Conservation (phyloP, 2,113 vertebrate genomes). For the Plecotus auritus region DNA sequence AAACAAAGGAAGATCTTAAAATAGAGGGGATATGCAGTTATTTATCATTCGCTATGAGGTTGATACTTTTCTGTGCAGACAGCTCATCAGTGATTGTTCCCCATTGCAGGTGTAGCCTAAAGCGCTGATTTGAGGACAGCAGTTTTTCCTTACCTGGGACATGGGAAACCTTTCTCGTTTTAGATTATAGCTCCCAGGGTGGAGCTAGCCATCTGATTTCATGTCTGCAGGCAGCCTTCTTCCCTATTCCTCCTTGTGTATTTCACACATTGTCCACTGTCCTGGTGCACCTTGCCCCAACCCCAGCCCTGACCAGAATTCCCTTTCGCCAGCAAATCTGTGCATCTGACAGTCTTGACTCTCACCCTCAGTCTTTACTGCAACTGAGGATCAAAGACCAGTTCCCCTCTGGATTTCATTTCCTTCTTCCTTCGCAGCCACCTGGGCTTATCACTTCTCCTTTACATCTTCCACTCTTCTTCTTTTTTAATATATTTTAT, state of each 20-base stretch:
- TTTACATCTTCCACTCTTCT: not conserved
- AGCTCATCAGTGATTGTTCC: not conserved
- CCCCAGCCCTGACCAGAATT: not conserved
- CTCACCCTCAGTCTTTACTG: not conserved
- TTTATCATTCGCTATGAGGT: not conserved
- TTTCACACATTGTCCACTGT: not conserved
- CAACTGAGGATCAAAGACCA: not conserved
- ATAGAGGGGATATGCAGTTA: no score
- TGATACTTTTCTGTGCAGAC: not conserved
- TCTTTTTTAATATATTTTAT: no score
- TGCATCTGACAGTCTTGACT: accelerated
- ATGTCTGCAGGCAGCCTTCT: not conserved
- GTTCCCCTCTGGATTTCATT: not conserved
- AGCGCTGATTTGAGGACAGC: not conserved
- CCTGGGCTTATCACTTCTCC: no score
- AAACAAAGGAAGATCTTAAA: not conserved
- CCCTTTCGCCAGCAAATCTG: not conserved
- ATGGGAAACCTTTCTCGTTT: not conserved
- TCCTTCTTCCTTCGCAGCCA: not conserved
- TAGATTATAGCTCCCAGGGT: not conserved
- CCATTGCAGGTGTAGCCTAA: not conserved
- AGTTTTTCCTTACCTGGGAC: not conserved
- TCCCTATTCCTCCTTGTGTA: not conserved
- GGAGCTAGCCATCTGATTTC: not conserved
- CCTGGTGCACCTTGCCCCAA: not conserved